Base-by-base conservation (phyloP, 2,888 invertebrate genomes). In the Drosophila ochracea region DNA sequence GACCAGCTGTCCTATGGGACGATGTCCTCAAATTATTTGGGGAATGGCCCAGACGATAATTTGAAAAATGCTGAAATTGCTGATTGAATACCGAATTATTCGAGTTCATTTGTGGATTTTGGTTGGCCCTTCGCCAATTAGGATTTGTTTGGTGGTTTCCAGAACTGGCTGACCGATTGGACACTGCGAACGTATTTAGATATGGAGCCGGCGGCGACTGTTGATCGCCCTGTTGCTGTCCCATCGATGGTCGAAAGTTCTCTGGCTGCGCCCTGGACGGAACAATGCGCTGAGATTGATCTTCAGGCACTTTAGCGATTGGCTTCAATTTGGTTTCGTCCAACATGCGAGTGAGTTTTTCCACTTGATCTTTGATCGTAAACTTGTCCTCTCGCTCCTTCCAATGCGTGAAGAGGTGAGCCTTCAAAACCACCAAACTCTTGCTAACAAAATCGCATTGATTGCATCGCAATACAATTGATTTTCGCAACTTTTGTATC, bases 331-430 rank as follows among this genome's bases (percentile, higher is more conserved):
- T 64, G 0, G 31, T 25, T 16, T 54, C 52, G 9, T 70, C 58
- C 31, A 83, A 21, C 43, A 76, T n/a, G 10, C 25, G 19, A 11
- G 10, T 33, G 21, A 82, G n/a, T 16, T 50, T 64, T 0, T 70
- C 50, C 7, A 68, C 11, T 21, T 66, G 30, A 25, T 50, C 52
- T 35, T 68, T 73, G 7, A 19, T 28, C n/a, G 25, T 60, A 30
- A 21, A 47, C 13, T 49, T 52, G 21, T 0, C 13, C 28, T 85
- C 66, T 0, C 68, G 73, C 4, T 57, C 55, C 7, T 66, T 39
- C 90, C 85, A 85, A 61, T 85, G 85, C 1, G 49, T n/a, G 21
- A 7, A 69, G 10, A 85, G 43, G 49, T 90, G 85, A 0, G 1
- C 28, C 50, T 84, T 85, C 0, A 85, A 50, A 0, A 7, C 31